Conservation (phyloP, 2,797 vertebrate genomes). For the Premnoplex brunnescens region DNA sequence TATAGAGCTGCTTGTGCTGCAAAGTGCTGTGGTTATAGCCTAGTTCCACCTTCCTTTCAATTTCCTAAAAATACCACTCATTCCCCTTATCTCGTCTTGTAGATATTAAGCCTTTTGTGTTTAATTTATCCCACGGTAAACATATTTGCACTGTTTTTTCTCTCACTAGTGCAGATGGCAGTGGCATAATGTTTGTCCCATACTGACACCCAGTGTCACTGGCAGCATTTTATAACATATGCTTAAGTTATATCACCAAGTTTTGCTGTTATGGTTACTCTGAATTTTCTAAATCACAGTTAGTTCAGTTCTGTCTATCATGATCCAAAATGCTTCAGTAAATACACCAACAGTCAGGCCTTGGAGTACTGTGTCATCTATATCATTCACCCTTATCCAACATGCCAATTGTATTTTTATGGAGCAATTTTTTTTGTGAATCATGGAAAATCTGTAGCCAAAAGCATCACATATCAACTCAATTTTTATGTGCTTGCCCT, state of each 20-base stretch:
- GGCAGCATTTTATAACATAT: background rate
- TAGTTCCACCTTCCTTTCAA: background rate
- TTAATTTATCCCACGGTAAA: background rate
- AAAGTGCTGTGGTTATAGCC: background rate
- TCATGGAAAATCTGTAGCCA: background rate
- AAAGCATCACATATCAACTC: background rate
- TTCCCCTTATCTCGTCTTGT: background rate
- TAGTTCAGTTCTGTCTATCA: background rate
- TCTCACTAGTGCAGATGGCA: background rate
- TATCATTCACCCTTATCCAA: background rate
- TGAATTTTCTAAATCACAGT: background rate
- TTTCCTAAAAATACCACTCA: background rate
- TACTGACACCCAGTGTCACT: background rate
- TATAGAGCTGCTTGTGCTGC: background rate
- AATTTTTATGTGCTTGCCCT: background rate
- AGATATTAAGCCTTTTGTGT: background rate
- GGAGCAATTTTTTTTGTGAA: background rate
- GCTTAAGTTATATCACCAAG: background rate
- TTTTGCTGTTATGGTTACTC: background rate
- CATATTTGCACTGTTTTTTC: background rate
- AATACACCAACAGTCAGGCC: background rate
- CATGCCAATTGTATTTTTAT: background rate
- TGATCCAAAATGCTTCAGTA: background rate
- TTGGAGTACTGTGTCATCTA: background rate
- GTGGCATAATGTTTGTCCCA: background rate